Conservation (phyloP, 1,140 invertebrate species). For the Chrysomallon squamiferum region DNA sequence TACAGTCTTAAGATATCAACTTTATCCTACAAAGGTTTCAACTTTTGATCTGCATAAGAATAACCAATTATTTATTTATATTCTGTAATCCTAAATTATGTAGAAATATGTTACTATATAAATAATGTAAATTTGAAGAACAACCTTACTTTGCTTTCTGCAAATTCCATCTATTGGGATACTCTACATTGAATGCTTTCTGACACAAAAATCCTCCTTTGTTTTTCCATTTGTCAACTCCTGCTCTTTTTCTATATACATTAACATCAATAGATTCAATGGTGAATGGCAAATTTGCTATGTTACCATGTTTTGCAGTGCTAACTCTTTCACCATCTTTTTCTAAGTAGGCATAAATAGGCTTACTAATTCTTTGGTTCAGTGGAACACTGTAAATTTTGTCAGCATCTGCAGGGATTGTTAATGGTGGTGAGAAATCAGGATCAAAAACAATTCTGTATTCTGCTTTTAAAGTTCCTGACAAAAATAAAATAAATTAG, state of each 20-base stretch:
- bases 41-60: too few relatives aligned
- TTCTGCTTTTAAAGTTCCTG: too few relatives aligned
- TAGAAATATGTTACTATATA: too few relatives aligned
- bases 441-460: too few relatives aligned
- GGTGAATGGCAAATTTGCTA: not conserved
- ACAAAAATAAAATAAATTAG: too few relatives aligned
- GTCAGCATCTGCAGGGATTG: not conserved
- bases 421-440: not conserved
- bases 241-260: not conserved
- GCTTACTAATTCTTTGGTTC: conserved; percentile 7
- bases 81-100: too few relatives aligned
- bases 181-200: not conserved
- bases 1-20: too few relatives aligned
- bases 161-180: not conserved
- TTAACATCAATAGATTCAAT: not conserved
- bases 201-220: not conserved
- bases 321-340: not conserved
- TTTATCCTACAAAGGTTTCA: too few relatives aligned
- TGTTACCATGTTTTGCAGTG: not conserved
- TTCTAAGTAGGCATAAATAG: not conserved
- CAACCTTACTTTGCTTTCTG: too few relatives aligned
- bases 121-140: too few relatives aligned
- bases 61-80: too few relatives aligned
- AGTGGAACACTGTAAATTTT: conserved; percentile 2
- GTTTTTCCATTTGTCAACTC: not conserved